These are phyloP conservation scores for Penaeus vannamei DNA, from an alignment of 1,140 invertebrate genomes.

Conservation along the genomic window DNA sequence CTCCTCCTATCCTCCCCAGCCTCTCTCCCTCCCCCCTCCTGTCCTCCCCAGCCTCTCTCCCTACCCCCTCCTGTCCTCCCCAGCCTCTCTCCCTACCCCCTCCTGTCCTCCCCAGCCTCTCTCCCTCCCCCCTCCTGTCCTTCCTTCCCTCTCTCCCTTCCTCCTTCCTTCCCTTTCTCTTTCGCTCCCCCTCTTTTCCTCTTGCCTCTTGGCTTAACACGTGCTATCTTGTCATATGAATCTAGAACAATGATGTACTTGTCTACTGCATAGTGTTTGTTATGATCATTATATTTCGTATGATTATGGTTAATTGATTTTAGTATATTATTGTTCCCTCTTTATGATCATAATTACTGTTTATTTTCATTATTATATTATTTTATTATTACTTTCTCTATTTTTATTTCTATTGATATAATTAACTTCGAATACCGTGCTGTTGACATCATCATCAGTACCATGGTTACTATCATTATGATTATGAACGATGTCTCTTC, in stretches of 20 bases:
- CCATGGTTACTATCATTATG: too few relatives aligned
- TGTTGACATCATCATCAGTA: too few relatives aligned
- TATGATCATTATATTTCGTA: too few relatives aligned
- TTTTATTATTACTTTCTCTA: too few relatives aligned
- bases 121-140: not conserved
- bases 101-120: not conserved
- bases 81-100: not conserved
- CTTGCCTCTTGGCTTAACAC: not conserved
- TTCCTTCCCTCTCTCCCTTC: not conserved
- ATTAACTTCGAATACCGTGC: too few relatives aligned
- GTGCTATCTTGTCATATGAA: slow-evolving; percentile 5
- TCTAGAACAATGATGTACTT: not conserved
- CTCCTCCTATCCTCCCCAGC: not conserved
- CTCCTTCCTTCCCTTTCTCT: not conserved
- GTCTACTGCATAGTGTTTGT: too few relatives aligned
- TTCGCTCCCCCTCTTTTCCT: not conserved
- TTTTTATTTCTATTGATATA: too few relatives aligned
- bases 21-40: not conserved
- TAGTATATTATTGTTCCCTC: too few relatives aligned
- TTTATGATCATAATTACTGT: too few relatives aligned
- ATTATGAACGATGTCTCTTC: too few relatives aligned
- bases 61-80: not conserved
- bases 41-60: not conserved
- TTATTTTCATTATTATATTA: too few relatives aligned
- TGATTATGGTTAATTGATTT: too few relatives aligned